Conservation (phyloP, 2,888 invertebrate species). For the Drosophila rellima region DNA sequence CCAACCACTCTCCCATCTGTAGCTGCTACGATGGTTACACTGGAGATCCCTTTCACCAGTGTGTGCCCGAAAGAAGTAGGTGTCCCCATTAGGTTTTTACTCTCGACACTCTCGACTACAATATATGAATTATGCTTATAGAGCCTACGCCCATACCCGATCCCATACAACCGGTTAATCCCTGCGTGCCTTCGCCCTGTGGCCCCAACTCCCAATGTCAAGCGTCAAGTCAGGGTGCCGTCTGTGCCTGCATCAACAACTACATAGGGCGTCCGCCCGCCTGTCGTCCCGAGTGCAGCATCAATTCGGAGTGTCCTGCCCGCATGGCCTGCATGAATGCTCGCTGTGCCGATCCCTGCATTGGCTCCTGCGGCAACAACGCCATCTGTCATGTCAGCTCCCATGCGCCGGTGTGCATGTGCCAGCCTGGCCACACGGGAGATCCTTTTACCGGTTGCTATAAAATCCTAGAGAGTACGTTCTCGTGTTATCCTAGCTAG, state of each 20-base stretch:
- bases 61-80: constrained; percentile 86
- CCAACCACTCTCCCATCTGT: constrained; percentile 92
- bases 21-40: constrained; percentile 89
- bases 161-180: constrained; percentile 85
- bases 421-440: constrained; percentile 87
- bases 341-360: constrained; percentile 88
- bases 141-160: constrained; percentile 68
- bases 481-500: neutral
- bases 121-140: constrained; percentile 57
- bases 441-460: constrained; percentile 88
- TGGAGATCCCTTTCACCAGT: constrained; percentile 92
- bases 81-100: constrained; percentile 1
- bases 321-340: constrained; percentile 87
- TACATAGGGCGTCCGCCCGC: constrained; percentile 89
- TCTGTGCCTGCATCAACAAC: constrained; percentile 88
- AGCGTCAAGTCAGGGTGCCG: constrained; percentile 86
- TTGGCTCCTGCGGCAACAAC: constrained; percentile 89
- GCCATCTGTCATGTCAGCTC: constrained; percentile 88
- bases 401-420: constrained; percentile 87
- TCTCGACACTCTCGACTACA: constrained; percentile 7
- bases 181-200: constrained; percentile 89
- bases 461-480: constrained; percentile 86
- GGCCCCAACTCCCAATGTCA: constrained; percentile 89
- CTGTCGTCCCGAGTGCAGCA: constrained; percentile 89
- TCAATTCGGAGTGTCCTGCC: constrained; percentile 87